These are phyloP conservation scores for Dinocampus coccinellae DNA, from an alignment of 2,888 invertebrate genomes.

Conservation along the genomic window DNA sequence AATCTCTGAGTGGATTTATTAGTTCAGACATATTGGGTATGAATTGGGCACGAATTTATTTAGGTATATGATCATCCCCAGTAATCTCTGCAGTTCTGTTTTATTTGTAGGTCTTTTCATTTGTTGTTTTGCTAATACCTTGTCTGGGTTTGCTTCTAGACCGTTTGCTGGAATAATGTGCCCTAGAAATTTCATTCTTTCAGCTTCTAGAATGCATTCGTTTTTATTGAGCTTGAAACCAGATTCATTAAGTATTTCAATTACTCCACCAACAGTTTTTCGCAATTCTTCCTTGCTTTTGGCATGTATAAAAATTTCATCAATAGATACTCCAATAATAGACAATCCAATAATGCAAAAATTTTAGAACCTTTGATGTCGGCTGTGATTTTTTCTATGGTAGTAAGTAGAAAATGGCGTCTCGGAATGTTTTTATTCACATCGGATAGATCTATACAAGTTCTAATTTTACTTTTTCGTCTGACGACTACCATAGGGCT, in stretches of 20 bases:
- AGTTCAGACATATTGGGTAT: conserved; percentile 34
- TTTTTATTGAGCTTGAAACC: neutral
- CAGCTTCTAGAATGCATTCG: neutral
- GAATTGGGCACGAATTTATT: no score
- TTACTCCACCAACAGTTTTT: neutral
- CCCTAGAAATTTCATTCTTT: neutral
- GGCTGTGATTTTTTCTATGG: no score
- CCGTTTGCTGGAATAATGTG: neutral
- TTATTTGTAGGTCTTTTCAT: conserved; percentile 30
- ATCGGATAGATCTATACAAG: no score
- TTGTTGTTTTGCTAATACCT: neutral
- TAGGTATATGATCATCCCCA: conserved; percentile 43
- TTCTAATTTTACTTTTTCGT: no score
- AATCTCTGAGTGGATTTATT: conserved; percentile 31
- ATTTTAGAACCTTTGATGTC: no score
- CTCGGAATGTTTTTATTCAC: no score
- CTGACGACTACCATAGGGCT: no score
- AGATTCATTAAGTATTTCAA: neutral
- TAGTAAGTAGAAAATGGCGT: no score
- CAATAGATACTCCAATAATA: neutral
- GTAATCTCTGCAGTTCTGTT: conserved; percentile 36
- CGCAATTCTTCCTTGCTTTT: neutral
- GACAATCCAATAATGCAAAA: no score
- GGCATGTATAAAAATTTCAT: neutral
- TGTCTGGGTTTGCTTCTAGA: neutral